Base-by-base conservation (phyloP, 2,888 invertebrate genomes). In the Oxycera nigricornis region DNA sequence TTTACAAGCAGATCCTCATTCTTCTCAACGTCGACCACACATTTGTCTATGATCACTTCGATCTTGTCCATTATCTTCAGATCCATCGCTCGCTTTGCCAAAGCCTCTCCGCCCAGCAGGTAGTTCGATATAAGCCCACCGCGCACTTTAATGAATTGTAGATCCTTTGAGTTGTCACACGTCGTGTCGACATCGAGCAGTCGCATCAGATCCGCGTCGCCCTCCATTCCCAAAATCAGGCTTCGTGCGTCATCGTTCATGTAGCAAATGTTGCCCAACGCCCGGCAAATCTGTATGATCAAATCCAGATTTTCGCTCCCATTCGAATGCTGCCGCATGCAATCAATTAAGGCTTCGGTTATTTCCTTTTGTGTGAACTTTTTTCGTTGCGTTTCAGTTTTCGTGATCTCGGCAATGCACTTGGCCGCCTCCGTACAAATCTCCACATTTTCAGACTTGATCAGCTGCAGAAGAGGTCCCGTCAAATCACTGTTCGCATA, bases 251-350 rank as follows among this genome's bases (percentile, higher is more conserved):
- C 87, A 86, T 94, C 92, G 86, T 95, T 94, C 82, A 95, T 92
- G 83, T 92, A 96, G 83, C 94, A 95, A 81, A 96, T 91, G 84
- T 96, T 96, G 41, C 95, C 96, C 24, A 96, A 86, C 2, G 94
- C 94, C 80, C 96, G 88, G 79, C 93, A 93, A 50, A 91, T 89
- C 82, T 96, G 94, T 78, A 91, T 91, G 7, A 91, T 86, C 70
- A 91, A 82, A 77, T 90, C 89, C 76, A 88, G 81, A 77, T 80
- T 82, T 14, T 77, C 79, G 73, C 78, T 77, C 9, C 74, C 76
- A n/a, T 22, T 26, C 14, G 31, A 46, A 50, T 79, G 79, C 67
- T 82, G 78, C 74, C 81, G 80, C 72, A 92, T 81, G 77, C 90
- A 86, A 72, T 86, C 84, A 73, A 91, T 82, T 77, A 92, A 87